These are phyloP conservation scores for Fragum fragum DNA, from an alignment of 2,888 invertebrate genomes.

Conservation along the genomic window DNA sequence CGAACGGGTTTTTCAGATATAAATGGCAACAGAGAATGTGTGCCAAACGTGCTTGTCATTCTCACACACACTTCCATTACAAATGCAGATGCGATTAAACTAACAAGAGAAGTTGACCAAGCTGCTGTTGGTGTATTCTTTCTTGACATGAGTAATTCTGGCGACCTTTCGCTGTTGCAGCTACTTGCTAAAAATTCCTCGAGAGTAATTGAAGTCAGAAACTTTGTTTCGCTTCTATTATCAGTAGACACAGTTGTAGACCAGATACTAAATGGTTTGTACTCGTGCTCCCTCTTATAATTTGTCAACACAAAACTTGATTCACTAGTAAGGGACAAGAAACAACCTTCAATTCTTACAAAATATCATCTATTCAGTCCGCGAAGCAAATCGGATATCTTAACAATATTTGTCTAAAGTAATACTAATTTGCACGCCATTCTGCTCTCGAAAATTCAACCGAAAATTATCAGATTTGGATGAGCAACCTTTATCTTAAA, in stretches of 20 bases:
- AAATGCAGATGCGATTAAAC: slow-evolving; percentile 13
- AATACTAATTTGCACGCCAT: too few relatives aligned
- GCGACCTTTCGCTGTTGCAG: not conserved
- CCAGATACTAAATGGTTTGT: slow-evolving; percentile 1
- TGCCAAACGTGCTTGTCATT: slow-evolving; percentile 35
- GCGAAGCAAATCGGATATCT: too few relatives aligned
- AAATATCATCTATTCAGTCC: too few relatives aligned
- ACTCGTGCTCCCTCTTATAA: too few relatives aligned
- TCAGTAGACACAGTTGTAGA: not conserved
- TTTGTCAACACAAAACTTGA: too few relatives aligned
- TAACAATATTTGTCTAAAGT: too few relatives aligned
- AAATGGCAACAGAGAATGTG: slow-evolving; percentile 33
- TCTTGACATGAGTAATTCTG: not conserved
- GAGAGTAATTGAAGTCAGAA: not conserved
- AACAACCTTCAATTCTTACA: too few relatives aligned
- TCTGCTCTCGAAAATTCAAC: too few relatives aligned
- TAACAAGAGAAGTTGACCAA: not conserved
- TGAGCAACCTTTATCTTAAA: too few relatives aligned
- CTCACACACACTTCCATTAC: slow-evolving; percentile 25
- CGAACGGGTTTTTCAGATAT: slow-evolving; percentile 21
- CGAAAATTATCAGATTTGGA: too few relatives aligned
- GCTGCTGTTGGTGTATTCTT: not conserved
- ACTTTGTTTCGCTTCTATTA: not conserved
- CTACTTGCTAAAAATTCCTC: not conserved
- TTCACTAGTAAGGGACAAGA: too few relatives aligned